A percentile compares a stretch with the other conserved stretches of the same genome.
Evolutionary conservation across 2,888 invertebrate species (phyloP).

Genomic region (Microplitis manilae): DNA sequence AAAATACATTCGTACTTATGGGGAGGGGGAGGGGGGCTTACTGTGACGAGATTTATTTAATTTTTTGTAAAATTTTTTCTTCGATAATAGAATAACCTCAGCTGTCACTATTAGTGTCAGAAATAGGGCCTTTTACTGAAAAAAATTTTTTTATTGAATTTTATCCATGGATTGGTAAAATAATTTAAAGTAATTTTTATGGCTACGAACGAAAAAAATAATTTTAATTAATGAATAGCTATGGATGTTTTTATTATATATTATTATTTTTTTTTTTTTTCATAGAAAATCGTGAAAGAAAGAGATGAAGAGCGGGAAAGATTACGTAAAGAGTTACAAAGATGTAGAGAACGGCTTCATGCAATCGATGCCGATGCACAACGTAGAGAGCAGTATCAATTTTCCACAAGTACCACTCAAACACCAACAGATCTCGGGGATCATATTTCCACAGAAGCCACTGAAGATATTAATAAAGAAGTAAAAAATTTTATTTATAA

Average conservation of each 20-base stretch:
- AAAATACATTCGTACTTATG: too few species aligned
- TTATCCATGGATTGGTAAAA: too few species aligned
- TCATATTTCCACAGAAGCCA: constrained; percentile 18
- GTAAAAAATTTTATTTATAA: constrained; percentile 29
- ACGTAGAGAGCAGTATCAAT: constrained; percentile 59
- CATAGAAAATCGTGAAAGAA: constrained; percentile 81
- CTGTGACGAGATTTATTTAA: too few species aligned
- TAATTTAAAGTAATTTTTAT: too few species aligned
- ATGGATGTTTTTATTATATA: background rate
- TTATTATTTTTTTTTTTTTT: background rate
- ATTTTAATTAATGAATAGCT: background rate
- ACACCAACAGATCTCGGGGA: constrained; percentile 58
- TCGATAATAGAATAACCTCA: too few species aligned
- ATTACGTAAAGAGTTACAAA: constrained; percentile 81
- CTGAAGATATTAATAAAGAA: constrained; percentile 51
- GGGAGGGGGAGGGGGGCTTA: too few species aligned
- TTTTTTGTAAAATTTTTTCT: too few species aligned
- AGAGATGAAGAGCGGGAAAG: constrained; percentile 84
- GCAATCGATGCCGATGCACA: constrained; percentile 72
- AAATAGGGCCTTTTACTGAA: too few species aligned
- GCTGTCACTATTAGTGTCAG: too few species aligned
- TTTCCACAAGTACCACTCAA: constrained; percentile 54
- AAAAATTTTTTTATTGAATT: too few species aligned
- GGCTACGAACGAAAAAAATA: too few species aligned
- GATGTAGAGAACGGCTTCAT: constrained; percentile 81